Conservation (phyloP, 2,888 invertebrate genomes). For the Acleris holmiana region DNA sequence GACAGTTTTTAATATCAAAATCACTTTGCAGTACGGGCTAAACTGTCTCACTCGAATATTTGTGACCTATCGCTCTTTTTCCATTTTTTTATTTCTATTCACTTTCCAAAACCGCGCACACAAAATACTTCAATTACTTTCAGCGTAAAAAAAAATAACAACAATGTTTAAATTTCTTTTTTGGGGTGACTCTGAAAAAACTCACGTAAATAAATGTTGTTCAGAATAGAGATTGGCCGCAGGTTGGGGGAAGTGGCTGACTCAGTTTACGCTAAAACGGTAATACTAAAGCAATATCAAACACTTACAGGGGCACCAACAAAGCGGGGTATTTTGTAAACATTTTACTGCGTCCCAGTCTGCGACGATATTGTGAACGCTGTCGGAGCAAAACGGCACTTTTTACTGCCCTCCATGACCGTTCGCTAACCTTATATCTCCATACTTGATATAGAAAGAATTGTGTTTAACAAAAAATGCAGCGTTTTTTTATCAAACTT, state of each 20-base stretch:
- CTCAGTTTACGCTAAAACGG: slow-evolving; percentile 61
- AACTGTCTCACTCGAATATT: too few relatives aligned
- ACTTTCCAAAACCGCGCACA: too few relatives aligned
- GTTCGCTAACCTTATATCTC: slow-evolving; percentile 59
- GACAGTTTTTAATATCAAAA: too few relatives aligned
- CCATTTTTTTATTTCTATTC: too few relatives aligned
- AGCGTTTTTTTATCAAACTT: not conserved
- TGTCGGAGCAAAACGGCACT: slow-evolving; percentile 74
- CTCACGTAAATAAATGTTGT: slow-evolving; percentile 16
- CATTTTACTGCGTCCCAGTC: slow-evolving; percentile 80
- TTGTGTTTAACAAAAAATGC: slow-evolving; percentile 13
- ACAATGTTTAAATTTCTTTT: not conserved
- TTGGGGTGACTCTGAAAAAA: not conserved
- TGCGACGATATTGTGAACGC: slow-evolving; percentile 79
- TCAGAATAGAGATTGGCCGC: slow-evolving; percentile 29
- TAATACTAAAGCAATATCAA: slow-evolving; percentile 74
- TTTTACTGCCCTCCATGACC: slow-evolving; percentile 75
- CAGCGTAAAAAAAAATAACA: not conserved
- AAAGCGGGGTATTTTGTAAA: slow-evolving; percentile 79
- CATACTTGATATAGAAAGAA: slow-evolving; percentile 46
- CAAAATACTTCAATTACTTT: not conserved
- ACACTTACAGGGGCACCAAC: slow-evolving; percentile 62
- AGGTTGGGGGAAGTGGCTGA: slow-evolving; percentile 37
- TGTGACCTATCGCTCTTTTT: too few relatives aligned
- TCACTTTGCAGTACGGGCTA: too few relatives aligned